Evolutionary conservation across 2,888 invertebrate species (phyloP).

Genomic region (Chymomyza procnemis): DNA sequence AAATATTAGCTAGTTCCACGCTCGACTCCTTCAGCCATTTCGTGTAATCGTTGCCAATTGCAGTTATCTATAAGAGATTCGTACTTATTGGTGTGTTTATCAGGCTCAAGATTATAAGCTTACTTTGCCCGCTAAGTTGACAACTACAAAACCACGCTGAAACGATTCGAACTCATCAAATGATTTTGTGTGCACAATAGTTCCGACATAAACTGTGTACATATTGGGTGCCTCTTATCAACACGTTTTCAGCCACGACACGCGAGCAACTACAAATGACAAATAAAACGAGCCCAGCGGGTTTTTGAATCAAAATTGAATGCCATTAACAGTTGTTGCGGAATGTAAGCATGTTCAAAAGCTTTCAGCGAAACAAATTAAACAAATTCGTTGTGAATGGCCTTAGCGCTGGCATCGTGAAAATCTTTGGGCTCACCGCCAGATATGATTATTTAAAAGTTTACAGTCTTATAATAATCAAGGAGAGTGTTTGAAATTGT

Average conservation of each 20-base stretch:
- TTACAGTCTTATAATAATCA: too few relatives aligned
- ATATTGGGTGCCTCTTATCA: conserved; percentile 40
- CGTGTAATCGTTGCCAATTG: conserved; percentile 73
- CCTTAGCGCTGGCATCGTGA: background rate
- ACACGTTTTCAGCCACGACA: conserved; percentile 7
- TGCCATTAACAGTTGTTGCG: background rate
- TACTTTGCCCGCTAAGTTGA: conserved; percentile 81
- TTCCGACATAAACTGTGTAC: conserved; percentile 75
- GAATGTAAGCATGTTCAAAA: background rate
- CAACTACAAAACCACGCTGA: conserved; percentile 80
- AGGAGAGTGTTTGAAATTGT: too few relatives aligned
- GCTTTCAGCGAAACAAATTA: background rate
- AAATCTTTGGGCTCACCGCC: too few relatives aligned
- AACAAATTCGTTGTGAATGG: background rate
- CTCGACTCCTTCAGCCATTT: conserved; percentile 49
- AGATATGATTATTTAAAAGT: too few relatives aligned
- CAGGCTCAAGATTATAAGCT: background rate
- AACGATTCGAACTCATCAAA: conserved; percentile 78
- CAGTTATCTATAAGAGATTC: conserved; percentile 76
- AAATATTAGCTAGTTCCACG: background rate
- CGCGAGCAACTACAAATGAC: background rate
- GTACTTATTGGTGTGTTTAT: background rate
- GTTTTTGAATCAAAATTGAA: background rate
- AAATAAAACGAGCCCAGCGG: background rate
- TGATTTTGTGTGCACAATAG: conserved; percentile 77